Evolutionary conservation across 1,140 invertebrate species (phyloP).

Genomic region (Onthophagus taurus): DNA sequence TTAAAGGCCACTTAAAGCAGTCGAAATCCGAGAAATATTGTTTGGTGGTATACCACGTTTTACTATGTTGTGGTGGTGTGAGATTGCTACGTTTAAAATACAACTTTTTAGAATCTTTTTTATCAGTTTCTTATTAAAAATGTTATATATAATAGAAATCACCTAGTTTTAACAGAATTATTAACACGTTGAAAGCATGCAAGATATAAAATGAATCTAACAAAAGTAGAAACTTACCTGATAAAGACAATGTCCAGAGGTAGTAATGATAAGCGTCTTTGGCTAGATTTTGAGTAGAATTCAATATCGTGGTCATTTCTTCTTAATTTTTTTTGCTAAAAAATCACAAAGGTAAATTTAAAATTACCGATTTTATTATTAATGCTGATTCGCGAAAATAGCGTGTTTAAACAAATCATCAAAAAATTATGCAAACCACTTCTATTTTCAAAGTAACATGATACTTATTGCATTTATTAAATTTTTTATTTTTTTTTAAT

Average conservation of each 20-base stretch:
- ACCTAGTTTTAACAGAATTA: slow-evolving; percentile 18
- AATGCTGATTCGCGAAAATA: no score
- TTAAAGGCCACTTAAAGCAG: no score
- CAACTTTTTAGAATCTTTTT: background rate
- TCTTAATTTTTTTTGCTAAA: slow-evolving; percentile 7
- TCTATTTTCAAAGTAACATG: no score
- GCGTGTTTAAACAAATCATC: no score
- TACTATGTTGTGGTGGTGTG: no score
- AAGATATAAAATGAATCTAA: slow-evolving; percentile 9
- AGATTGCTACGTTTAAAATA: background rate
- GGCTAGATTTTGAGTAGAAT: slow-evolving; percentile 50
- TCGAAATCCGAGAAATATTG: no score
- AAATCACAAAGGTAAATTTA: no score
- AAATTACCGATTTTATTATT: no score
- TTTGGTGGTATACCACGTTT: no score
- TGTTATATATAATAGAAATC: background rate
- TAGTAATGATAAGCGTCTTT: slow-evolving; percentile 58
- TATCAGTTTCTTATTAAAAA: background rate
- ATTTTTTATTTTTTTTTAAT: no score
- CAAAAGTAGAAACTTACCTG: slow-evolving; percentile 43
- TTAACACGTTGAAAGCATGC: slow-evolving; percentile 16
- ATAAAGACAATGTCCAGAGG: slow-evolving; percentile 58
- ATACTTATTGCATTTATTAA: no score
- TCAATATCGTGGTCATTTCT: slow-evolving; percentile 47
- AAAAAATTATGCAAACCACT: no score